Conservation (phyloP, 2,888 invertebrate species). For the Xanthostigma xanthostigma region DNA sequence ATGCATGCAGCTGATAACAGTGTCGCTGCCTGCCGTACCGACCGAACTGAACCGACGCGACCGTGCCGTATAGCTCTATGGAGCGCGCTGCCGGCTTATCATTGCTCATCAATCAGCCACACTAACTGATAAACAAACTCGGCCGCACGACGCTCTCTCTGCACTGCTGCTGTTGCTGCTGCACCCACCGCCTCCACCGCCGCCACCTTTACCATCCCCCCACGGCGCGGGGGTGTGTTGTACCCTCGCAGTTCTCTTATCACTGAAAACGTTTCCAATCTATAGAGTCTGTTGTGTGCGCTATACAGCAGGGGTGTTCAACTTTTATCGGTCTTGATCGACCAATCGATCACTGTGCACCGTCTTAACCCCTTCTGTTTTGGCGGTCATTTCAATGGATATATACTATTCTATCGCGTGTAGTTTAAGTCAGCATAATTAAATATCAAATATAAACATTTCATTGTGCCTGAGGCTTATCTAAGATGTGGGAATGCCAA, state of each 20-base stretch:
- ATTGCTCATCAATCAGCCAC: conserved; percentile 30
- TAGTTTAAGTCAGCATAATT: too few relatives aligned
- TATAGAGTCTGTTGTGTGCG: conserved; percentile 22
- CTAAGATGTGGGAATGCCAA: too few relatives aligned
- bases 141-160: conserved; percentile 17
- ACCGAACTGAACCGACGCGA: conserved; percentile 19
- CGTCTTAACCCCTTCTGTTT: too few relatives aligned
- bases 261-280: conserved; percentile 38
- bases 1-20: conserved; percentile 24
- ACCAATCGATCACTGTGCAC: too few relatives aligned
- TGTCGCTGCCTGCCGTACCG: conserved; percentile 18
- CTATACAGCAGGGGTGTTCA: too few relatives aligned
- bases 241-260: conserved; percentile 23
- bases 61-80: conserved; percentile 13
- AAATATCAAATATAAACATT: too few relatives aligned
- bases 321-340: too few relatives aligned
- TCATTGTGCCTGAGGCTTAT: too few relatives aligned
- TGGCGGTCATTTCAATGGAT: too few relatives aligned
- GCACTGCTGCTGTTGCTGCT: background rate
- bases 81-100: conserved; percentile 21
- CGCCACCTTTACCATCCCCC: conserved; percentile 10
- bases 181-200: background rate
- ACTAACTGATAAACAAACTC: conserved; percentile 30
- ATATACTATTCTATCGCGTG: too few relatives aligned
- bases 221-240: conserved; percentile 21